Evolutionary conservation across 2,113 vertebrate genomes (phyloP).

Genomic region (Anarrhichthys ocellatus): DNA sequence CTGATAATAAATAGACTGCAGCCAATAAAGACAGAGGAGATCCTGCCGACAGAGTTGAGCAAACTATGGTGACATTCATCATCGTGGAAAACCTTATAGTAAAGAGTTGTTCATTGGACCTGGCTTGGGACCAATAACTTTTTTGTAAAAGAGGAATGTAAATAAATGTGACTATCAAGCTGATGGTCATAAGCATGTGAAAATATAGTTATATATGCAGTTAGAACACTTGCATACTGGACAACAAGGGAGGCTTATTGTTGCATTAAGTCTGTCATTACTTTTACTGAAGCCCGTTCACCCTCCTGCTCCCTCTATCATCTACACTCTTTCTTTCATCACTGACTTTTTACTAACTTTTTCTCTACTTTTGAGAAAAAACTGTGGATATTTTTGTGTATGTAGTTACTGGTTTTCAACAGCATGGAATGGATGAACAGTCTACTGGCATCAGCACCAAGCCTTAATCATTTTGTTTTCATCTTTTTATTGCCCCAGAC

Average conservation of each 20-base stretch:
- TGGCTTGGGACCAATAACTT: neutral
- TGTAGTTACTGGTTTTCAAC: conserved; percentile 13
- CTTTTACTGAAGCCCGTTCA: neutral
- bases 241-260: neutral
- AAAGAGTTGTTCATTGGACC: neutral
- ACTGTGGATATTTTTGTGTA: conserved; percentile 11
- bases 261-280: conserved; percentile 7
- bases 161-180: conserved; percentile 13
- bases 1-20: conserved; percentile 1
- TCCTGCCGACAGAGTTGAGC: neutral
- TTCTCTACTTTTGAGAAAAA: neutral
- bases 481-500: neutral
- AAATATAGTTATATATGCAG: neutral
- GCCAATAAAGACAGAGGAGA: neutral
- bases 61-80: conserved; percentile 9
- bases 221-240: neutral
- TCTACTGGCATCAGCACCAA: conserved; percentile 61
- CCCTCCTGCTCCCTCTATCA: neutral
- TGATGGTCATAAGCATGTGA: neutral
- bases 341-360: neutral
- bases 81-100: neutral
- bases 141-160: neutral
- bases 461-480: conserved; percentile 47
- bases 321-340: neutral
- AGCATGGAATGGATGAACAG: conserved; percentile 8